Base-by-base conservation (phyloP, 2,888 invertebrate species). In the Sinhomidia bicolor region DNA sequence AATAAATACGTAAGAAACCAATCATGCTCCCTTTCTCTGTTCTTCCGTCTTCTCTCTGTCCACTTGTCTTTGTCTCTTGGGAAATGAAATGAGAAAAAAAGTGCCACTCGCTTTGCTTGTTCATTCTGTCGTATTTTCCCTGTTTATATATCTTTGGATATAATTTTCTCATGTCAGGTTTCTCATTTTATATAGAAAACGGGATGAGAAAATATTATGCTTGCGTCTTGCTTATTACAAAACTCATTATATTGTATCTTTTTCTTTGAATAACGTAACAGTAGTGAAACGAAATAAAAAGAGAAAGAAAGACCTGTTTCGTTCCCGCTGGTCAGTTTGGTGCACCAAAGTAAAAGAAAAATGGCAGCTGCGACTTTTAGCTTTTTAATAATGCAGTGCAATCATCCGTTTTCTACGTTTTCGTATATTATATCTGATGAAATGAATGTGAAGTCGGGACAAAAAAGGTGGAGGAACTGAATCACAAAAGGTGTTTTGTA, bases 1-100 rank as follows among this genome's bases (percentile, higher is more conserved):
- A 81, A 86, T 86, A 86, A 81, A 86, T 86, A 86, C 86, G 81
- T 74, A 86, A 86, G 85, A 78, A 81, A 74, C 86, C 80, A 74
- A 86, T 80, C 86, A 81, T 86, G 76, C 41, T 74, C 71, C n/a
- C 71, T 51, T 62, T 78, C 85, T 47, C 51, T 23, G 29, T 57
- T 32, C 65, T 47, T 76, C 76, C 51, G 71, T 84, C 47, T 78
- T 41, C 41, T 71, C 80, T 17, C 60, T 12, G 54, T 85, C 41
- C 44, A 74, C 71, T 51, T 84, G 60, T 76, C 62, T 85, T 41
- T 76, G 44, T 85, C 84, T 78, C 85, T 85, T 23, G 76, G 57
- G 84, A 74, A 84, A 84, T 84, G 76, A 62, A 83, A 71, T 71
- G 83, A 41, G 71, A n/a, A n/a, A 83, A 83, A 47, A 65, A 84